Evolutionary conservation across 2,888 invertebrate species (phyloP).

Genomic region (Phorcus lineatus): DNA sequence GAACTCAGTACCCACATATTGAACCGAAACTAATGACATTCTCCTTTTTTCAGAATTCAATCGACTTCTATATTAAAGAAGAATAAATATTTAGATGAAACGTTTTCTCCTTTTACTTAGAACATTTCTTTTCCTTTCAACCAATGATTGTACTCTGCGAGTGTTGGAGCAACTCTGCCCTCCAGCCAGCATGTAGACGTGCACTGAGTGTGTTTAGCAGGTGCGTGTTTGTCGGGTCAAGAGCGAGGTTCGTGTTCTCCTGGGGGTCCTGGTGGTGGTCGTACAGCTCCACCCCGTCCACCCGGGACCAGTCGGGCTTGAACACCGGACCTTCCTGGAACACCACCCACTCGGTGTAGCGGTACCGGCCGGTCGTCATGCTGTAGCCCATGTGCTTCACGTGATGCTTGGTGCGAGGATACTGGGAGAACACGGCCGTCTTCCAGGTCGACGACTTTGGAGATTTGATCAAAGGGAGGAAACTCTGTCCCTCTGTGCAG

Average conservation of each 20-base stretch:
- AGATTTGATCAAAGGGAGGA: slow-evolving; percentile 45
- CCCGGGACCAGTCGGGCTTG: slow-evolving; percentile 39
- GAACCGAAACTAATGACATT: too few species aligned
- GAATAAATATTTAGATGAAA: too few species aligned
- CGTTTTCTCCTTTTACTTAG: too few species aligned
- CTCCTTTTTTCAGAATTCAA: too few species aligned
- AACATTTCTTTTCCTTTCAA: background rate
- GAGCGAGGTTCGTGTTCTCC: slow-evolving; percentile 42
- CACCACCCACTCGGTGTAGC: slow-evolving; percentile 53
- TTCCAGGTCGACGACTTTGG: slow-evolving; percentile 34
- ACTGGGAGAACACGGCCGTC: slow-evolving; percentile 48
- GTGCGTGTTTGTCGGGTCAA: slow-evolving; percentile 63
- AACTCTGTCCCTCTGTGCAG: slow-evolving; percentile 54
- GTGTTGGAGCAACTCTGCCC: background rate
- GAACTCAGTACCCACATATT: too few species aligned
- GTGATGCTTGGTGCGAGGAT: slow-evolving; percentile 38
- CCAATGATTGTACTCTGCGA: background rate
- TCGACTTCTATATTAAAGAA: too few species aligned
- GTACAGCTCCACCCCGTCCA: slow-evolving; percentile 40
- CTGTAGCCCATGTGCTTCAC: slow-evolving; percentile 49
- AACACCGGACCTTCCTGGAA: slow-evolving; percentile 36
- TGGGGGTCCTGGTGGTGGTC: slow-evolving; percentile 45
- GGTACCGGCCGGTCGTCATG: slow-evolving; percentile 43
- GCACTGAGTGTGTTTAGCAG: slow-evolving; percentile 35
- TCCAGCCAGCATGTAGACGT: slow-evolving; percentile 54